Evolutionary conservation across 2,797 vertebrate genomes (phyloP).

Genomic region (Chiroxiphia lanceolata): DNA sequence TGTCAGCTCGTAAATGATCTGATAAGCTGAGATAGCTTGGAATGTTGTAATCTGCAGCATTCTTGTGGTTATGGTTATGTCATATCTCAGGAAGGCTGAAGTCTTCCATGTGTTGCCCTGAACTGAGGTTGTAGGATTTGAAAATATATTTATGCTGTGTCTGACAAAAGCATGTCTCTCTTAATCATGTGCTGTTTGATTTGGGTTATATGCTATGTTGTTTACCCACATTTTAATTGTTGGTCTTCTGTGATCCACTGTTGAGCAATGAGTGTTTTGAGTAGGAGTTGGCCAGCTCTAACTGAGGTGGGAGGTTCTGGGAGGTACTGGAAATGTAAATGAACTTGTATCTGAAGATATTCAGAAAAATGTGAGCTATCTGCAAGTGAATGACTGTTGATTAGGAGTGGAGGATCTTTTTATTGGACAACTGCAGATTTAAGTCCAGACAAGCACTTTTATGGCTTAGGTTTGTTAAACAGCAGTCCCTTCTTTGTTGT

Average conservation of each 20-base stretch:
- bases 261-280: neutral
- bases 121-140: neutral
- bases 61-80: neutral
- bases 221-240: neutral
- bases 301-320: neutral
- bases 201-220: neutral
- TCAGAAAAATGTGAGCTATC: neutral
- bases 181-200: neutral
- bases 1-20: neutral
- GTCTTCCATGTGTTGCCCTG: neutral
- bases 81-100: neutral
- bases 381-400: neutral
- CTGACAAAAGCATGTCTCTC: neutral
- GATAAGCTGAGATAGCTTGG: neutral
- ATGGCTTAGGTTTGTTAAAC: neutral
- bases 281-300: neutral
- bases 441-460: neutral
- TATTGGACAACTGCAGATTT: neutral
- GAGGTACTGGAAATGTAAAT: neutral
- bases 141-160: neutral
- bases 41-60: neutral
- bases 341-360: neutral
- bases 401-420: neutral
- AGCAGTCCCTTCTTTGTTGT: neutral
- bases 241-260: neutral